Evolutionary conservation across 2,888 invertebrate species (phyloP).

Genomic region (Andrena flavipes): DNA sequence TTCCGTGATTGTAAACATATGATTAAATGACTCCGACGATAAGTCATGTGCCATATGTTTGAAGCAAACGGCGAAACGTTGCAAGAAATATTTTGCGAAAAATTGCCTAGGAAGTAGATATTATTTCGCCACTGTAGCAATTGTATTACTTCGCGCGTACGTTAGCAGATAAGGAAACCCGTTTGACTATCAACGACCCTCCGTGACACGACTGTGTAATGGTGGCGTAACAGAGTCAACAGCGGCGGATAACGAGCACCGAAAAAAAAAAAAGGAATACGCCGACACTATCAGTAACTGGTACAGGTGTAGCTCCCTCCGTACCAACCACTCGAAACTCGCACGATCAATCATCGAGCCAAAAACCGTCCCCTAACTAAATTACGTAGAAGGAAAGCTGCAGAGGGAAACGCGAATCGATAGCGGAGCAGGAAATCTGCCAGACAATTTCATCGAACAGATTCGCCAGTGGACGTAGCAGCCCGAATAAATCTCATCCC

Average conservation of each 20-base stretch:
- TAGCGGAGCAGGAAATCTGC: not conserved
- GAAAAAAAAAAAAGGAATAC: not conserved
- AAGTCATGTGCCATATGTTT: too few relatives aligned
- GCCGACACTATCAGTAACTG: not conserved
- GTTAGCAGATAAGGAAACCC: slow-evolving; percentile 10
- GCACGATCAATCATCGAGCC: not conserved
- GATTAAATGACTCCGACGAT: too few relatives aligned
- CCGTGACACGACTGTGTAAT: slow-evolving; percentile 18
- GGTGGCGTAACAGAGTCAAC: not conserved
- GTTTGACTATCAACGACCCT: not conserved
- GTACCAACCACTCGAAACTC: not conserved
- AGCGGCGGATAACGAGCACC: not conserved
- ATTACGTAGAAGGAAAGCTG: not conserved
- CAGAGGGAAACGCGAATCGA: not conserved
- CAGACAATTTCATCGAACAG: not conserved
- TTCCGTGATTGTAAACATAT: too few relatives aligned
- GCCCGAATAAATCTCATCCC: not conserved
- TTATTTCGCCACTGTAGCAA: too few relatives aligned
- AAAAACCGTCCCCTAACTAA: too few relatives aligned
- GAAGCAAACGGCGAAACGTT: not conserved
- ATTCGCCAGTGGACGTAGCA: not conserved
- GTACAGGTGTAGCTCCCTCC: not conserved
- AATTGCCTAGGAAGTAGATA: too few relatives aligned
- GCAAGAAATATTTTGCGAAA: not conserved
- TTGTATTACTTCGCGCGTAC: too few relatives aligned